Base-by-base conservation (phyloP, 2,888 invertebrate genomes). In the Rutpela maculata region DNA sequence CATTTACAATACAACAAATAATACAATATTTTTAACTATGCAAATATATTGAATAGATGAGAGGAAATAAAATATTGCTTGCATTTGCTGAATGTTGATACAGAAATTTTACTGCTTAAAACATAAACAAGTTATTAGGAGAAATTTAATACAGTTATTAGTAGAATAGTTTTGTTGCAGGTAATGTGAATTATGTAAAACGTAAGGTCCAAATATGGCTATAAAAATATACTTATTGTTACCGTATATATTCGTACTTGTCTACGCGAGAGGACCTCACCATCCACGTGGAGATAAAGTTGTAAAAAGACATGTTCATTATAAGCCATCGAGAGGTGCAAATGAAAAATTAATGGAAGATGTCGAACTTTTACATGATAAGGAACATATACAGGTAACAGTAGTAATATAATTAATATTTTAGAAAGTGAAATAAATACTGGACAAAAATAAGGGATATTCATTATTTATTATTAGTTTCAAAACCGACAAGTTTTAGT, bases 291-390 rank as follows among this genome's bases (percentile, higher is more conserved):
- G 91, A 82, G 92, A 86, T 78, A 86, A 84, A 81, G 88, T 87
- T 9, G 89, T 89, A 0, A 89, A 88, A 80, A 90, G 90, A 81
- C 91, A 91, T 82, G 87, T 91, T 43, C 94, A 95, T 87, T 93
- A 94, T 87, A 91, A 91, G 81, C 95, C 95, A 0, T 88, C 89
- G 5, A 91, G 90, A 17, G 88, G 89, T n/a, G 86, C 85, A 17
- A 74, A 76, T 12, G 91, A 92, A 9, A 93, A 94, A 77, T 89
- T 95, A 62, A 95, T 94, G 0, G 93, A 93, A 69, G 95, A 96
- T 86, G 90, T 92, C 11, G 91, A 95, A 84, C 90, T 97, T 19
- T 91, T 96, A 72, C 95, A 95, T 81, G 96, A 96, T 87, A 92
- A 92, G 57, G 93, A 88, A 69, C 90, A 90, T 79, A 81, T 89